These are phyloP conservation scores for Tokudaia muenninki DNA, from an alignment of 2,797 vertebrate genomes.

Conservation along the genomic window DNA sequence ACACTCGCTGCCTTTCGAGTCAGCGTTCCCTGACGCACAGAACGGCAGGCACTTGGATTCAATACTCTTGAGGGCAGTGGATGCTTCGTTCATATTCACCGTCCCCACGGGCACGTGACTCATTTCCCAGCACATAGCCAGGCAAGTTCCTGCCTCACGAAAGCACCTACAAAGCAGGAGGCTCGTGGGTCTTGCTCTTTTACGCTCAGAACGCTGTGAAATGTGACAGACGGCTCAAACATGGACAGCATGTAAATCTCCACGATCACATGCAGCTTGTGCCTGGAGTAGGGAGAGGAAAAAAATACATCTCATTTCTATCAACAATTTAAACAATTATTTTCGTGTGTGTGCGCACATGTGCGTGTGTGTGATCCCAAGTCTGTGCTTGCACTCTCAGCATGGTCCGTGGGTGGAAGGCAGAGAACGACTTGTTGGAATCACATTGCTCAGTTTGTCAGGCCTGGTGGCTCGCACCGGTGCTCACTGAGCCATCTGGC, in stretches of 20 bases:
- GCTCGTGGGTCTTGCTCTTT: conserved; percentile 66
- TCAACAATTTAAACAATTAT: not conserved
- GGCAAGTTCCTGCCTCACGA: not conserved
- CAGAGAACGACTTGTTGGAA: not conserved
- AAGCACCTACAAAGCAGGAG: not conserved
- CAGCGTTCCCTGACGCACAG: not conserved
- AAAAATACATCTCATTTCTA: not conserved
- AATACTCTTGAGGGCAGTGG: not conserved
- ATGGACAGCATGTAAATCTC: conserved; percentile 97
- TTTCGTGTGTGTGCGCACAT: not conserved
- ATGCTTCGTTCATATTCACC: not conserved
- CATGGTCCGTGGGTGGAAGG: not conserved
- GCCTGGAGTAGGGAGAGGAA: conserved; percentile 87
- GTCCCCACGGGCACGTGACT: not conserved
- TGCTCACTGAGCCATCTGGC: too few relatives aligned
- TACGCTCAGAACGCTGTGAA: conserved; percentile 94
- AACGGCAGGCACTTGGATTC: not conserved
- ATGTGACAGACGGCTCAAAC: conserved; percentile 92
- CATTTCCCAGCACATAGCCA: not conserved
- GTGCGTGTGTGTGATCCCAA: too few relatives aligned
- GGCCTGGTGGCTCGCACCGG: not conserved
- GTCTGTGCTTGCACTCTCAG: not conserved
- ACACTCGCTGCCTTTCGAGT: not conserved
- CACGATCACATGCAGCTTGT: conserved; percentile 93
- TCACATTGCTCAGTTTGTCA: not conserved